Base-by-base conservation (phyloP, 2,888 invertebrate species). In the Fabriciana adippe region DNA sequence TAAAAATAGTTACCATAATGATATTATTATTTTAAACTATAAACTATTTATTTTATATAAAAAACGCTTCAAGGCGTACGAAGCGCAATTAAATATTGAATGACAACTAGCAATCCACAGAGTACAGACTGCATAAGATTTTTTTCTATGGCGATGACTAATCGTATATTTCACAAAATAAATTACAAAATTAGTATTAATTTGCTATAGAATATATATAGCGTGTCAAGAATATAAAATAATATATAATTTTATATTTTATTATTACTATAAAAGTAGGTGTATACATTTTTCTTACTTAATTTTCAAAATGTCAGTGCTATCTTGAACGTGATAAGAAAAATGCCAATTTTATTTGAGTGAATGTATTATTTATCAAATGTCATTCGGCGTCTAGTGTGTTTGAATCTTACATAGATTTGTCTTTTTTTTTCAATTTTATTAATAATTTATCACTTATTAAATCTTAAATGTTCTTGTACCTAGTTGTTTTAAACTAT, bases 11-110 rank as follows among this genome's bases (percentile, higher is more conserved):
- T 83, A 91, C 91, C 91, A 91, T 91, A 79, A 79, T 89, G 82
- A 79, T 79, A 82, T 81, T 81, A 78, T 82, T 80, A 81, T 82
- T 83, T 82, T 80, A 83, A 82, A 79, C 77, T 85, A 87, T 79
- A 85, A 83, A 77, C 81, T 89, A 89, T 83, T 86, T 86, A 86
- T 85, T 86, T 84, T 79, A 79, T 79, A 63, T 59, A 82, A 85
- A 88, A 88, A 90, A 86, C 85, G 87, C 86, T 88, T 83, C 82
- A 81, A 91, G 86, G 87, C 88, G 89, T 88, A 89, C 80, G 83
- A 89, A 90, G 85, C 80, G 86, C 86, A 89, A 88, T 88, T 85
- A 85, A 84, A 85, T 84, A 87, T 79, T 78, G 75, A 86, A 84
- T 89, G 89, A 89, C 88, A 87, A 80, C 79, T 81, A 81, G 77